Evolutionary conservation across 1,140 invertebrate genomes (phyloP).

Genomic region (Aphelenchoides avenae): DNA sequence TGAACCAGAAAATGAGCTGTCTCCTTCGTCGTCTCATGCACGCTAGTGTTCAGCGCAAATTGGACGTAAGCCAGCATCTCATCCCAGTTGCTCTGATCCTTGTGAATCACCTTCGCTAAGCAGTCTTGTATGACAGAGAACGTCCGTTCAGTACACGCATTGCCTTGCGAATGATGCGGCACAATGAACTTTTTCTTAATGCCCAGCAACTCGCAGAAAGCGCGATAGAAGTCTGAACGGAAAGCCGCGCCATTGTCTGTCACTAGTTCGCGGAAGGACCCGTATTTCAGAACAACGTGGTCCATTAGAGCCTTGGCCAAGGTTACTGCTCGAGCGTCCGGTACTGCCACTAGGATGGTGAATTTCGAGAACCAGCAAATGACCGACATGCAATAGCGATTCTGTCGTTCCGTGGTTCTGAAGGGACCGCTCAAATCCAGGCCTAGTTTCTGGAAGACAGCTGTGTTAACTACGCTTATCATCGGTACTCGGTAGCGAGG

Average conservation of each 20-base stretch:
- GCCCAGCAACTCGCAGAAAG: slow-evolving; percentile 4
- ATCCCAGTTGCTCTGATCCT: slow-evolving; percentile 3
- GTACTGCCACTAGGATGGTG: slow-evolving; percentile 4
- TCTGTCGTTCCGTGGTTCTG: not conserved
- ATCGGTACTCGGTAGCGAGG: slow-evolving; percentile 3
- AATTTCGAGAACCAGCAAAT: slow-evolving; percentile 11
- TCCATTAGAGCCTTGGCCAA: slow-evolving; percentile 9
- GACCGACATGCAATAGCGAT: slow-evolving; percentile 11
- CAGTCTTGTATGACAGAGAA: slow-evolving; percentile 5
- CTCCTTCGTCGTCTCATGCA: slow-evolving; percentile 6
- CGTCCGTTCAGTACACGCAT: slow-evolving; percentile 7
- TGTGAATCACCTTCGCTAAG: slow-evolving; percentile 5
- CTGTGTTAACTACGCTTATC: not conserved
- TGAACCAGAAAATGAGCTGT: slow-evolving; percentile 14
- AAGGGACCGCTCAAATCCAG: slow-evolving; percentile 15
- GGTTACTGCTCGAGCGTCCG: slow-evolving; percentile 7
- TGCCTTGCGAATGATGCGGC: slow-evolving; percentile 4
- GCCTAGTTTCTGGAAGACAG: slow-evolving; percentile 8
- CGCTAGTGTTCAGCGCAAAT: slow-evolving; percentile 11
- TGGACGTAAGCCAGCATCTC: not conserved
- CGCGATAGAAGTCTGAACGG: slow-evolving; percentile 10
- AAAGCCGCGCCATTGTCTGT: slow-evolving; percentile 15
- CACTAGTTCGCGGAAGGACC: not conserved
- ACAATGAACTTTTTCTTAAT: not conserved
- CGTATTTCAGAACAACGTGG: slow-evolving; percentile 14